Base-by-base conservation (phyloP, 2,888 invertebrate species). In the Deroplatys truncata region DNA sequence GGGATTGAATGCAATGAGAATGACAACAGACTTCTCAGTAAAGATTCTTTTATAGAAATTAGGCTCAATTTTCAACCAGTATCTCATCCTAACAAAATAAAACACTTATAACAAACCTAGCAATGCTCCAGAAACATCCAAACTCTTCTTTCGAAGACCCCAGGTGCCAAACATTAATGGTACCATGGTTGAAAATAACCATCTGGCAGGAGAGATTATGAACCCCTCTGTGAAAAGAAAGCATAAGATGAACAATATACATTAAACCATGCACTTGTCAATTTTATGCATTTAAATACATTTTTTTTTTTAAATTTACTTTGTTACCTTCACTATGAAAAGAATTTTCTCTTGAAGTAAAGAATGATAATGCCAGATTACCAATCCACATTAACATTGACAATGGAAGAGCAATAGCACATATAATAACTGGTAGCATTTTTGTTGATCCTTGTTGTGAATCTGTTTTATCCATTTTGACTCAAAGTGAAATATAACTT, bases 321-420 rank as follows among this genome's bases (percentile, higher is more conserved):
- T 28, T 35, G n/a, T 86, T 89, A 90, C 88, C 85, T 82, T 89
- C 88, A 85, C 31, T 28, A n/a, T 72, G 28, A 89, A 49, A 35
- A 72, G 89, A 20, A 43, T 43, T 84, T 84, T 86, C 89, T 35
- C 83, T 82, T n/a, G 29, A 20, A 8, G 90, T 86, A 28, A 91
- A 89, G 29, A 91, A 90, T 31, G 90, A 90, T 83, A 91, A 96
- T n/a, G 96, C 94, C 91, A 97, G 93, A 93, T 97, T 97, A 31
- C 95, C 94, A 91, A 96, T 94, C 97, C 97, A 97, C 94, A 97
- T 95, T 35, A 96, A 95, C 94, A 97, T 95, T 0, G 97, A 97
- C n/a, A 97, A 92, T 13, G 97, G 97, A 92, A 97, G 96, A 4
- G 97, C 95, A 90, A 97, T 93, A 8, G 96, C 89, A 85, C 86